A percentile compares a stretch with the other conserved stretches of the same genome.
These are phyloP conservation scores for Gandaritis pyraliata DNA, from an alignment of 2,888 invertebrate species.

Conservation along the genomic window DNA sequence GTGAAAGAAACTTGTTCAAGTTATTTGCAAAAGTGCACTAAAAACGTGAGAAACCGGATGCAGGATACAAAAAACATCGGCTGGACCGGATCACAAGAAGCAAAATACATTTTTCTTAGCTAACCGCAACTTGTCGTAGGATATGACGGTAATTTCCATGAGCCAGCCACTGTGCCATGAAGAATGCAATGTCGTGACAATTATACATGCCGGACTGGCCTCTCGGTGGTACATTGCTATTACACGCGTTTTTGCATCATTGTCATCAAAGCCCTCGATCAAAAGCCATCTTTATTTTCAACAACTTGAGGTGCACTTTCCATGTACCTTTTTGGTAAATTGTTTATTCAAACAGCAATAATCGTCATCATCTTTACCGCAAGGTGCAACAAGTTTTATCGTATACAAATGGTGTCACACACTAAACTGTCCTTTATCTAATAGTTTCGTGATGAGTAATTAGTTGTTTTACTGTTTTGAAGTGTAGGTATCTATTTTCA, in stretches of 20 bases:
- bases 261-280: conserved; percentile 28
- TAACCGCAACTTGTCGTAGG: conserved; percentile 15
- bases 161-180: conserved; percentile 34
- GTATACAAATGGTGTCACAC: conserved; percentile 40
- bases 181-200: conserved; percentile 40
- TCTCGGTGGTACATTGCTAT: conserved; percentile 40
- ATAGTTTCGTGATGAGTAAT: conserved; percentile 38
- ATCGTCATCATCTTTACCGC: conserved; percentile 44
- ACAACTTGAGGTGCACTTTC: conserved; percentile 20
- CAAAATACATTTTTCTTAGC: conserved; percentile 8
- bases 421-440: conserved; percentile 39
- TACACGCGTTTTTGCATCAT: conserved; percentile 52
- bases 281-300: conserved; percentile 31
- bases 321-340: conserved; percentile 21
- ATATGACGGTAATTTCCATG: conserved; percentile 34
- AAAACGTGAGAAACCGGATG: conserved; percentile 21
- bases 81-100: conserved; percentile 8
- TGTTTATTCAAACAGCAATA: conserved; percentile 44
- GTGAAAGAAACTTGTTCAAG: conserved; percentile 14
- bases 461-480: conserved; percentile 11
- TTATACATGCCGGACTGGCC: conserved; percentile 39
- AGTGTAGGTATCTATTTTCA: neutral
- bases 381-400: conserved; percentile 44
- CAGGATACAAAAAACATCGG: conserved; percentile 13
- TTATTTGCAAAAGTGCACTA: neutral